Evolutionary conservation across 2,113 vertebrate genomes (phyloP), one percentile per base, ranked within the genome.

Genomic region (Gavialis gangeticus): DNA sequence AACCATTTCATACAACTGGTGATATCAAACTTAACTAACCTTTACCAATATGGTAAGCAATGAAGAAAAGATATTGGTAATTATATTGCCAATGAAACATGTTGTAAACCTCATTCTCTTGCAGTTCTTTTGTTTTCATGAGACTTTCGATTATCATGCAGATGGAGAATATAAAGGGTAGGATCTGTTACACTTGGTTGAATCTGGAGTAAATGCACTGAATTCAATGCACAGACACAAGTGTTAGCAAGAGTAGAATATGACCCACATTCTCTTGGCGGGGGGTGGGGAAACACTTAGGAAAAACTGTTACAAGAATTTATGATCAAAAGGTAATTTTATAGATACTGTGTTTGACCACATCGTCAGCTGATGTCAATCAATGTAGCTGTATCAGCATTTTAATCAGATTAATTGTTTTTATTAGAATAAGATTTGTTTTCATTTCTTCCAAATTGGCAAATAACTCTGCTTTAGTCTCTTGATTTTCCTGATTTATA

Each of bases 1-100:
- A 94, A 94, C 93, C 81, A 54, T 92, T 84, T 80, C 54, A 67
- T 87, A 67, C 75, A 88, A 94, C n/a, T 58, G 30, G 69, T 66
- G 69, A 86, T 2, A 79, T 77, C 69, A 84, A 92, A 81, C 82
- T 84, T 81, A 66, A 98, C 97, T 98, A 97, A 98, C 98, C 97
- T 98, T 98, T 84, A 98, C 27, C 97, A 98, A 92, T 82, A 98
- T 19, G 87, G 93, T 97, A 78, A 98, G 95, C 64, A 98, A 91
- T 18, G 98, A 98, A 59, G 97, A 97, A 59, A 98, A 85, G 10
- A 37, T 58, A 82, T 98, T 88, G 66, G 96, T 96, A 57, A 93
- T 78, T n/a, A 97, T 64, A 96, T 94, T 98, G 82, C 97, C 97
- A 25, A 77, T 91, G 96, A 98, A 93, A 94, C 46, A 85, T 3